phyloP scores from a whole-genome alignment of 2,888 invertebrate genomes.

The Tanytarsus gracilentus region DNA sequence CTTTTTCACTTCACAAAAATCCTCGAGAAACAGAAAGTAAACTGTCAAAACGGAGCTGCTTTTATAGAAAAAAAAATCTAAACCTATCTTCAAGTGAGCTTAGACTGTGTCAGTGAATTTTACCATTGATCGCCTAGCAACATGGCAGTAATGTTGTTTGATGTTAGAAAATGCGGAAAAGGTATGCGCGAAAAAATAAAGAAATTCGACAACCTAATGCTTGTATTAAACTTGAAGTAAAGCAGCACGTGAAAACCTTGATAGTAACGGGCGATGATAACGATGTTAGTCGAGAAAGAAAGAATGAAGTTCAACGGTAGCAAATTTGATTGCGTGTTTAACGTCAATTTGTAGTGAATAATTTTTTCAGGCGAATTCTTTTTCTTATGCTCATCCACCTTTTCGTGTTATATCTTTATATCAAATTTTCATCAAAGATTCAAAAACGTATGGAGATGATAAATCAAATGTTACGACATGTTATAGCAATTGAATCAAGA shows the following conservation, averaged over 20 bases:
- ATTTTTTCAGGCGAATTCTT: background rate
- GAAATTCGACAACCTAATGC: too few species aligned
- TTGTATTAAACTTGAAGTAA: background rate
- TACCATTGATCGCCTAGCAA: background rate
- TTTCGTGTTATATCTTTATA: background rate
- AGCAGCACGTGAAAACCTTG: background rate
- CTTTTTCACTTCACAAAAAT: constrained; percentile 23
- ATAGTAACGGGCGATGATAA: too few species aligned
- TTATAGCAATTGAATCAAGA: too few species aligned
- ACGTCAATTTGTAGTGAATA: constrained; percentile 2
- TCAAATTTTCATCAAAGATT: background rate
- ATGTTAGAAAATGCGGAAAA: constrained; percentile 9
- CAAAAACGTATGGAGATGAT: too few species aligned
- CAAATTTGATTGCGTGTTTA: constrained; percentile 18
- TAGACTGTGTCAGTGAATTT: constrained; percentile 10
- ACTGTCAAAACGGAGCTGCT: background rate
- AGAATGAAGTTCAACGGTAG: too few species aligned
- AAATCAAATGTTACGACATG: too few species aligned
- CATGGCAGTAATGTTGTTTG: constrained; percentile 13
- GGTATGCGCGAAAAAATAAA: background rate
- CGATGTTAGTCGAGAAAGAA: background rate
- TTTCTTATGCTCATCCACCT: background rate
- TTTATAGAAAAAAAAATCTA: constrained; percentile 17
- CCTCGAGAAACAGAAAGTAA: constrained; percentile 16
- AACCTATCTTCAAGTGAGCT: background rate